Evolutionary conservation across 2,888 invertebrate species (phyloP), one percentile per base, ranked within the genome.

Genomic region (Muschampia plurimacula): DNA sequence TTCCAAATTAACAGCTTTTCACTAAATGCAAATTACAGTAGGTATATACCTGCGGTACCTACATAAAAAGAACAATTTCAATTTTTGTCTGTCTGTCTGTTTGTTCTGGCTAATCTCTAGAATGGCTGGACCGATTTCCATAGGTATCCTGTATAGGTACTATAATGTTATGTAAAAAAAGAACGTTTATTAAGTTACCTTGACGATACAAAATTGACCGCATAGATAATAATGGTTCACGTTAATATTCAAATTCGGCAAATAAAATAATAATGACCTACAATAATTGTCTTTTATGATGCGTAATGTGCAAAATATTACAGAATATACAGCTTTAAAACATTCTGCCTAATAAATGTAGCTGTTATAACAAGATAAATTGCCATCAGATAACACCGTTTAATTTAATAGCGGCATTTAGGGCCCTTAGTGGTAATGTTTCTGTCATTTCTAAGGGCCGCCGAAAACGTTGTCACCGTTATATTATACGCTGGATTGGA

Each of bases 341-440:
- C n/a, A 36, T n/a, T 39, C 2, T n/a, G 13, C 32, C 32, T 15
- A 15, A 46, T 59, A 65, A 65, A 65, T 70, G 46, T 55, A 44
- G 59, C 59, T 65, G 65, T 15, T 71, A 71, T 12, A 59, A 59
- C 64, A 57, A 32, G 70, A 65, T 66, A 59, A 59, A 59, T 71
- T 49, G 10, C 59, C 65, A 66, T 71, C 70, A 59, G 70, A 71
- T 66, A 65, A 46, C 13, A 32, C 15, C 68, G 46, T 68, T 60
- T 59, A 68, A 68, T 70, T 71, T 70, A 46, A 70, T 59, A 57
- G 57, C 65, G 65, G 57, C 70, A 71, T 66, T 71, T 49, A 70
- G 46, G 32, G 28, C 36, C 44, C 32, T 71, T 59, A 49, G 64
- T 64, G 64, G 59, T 12, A 67, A 41, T 46, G 71, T 60, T 71